phyloP scores from a whole-genome alignment of 2,888 invertebrate species.

The Metalampra italica region DNA sequence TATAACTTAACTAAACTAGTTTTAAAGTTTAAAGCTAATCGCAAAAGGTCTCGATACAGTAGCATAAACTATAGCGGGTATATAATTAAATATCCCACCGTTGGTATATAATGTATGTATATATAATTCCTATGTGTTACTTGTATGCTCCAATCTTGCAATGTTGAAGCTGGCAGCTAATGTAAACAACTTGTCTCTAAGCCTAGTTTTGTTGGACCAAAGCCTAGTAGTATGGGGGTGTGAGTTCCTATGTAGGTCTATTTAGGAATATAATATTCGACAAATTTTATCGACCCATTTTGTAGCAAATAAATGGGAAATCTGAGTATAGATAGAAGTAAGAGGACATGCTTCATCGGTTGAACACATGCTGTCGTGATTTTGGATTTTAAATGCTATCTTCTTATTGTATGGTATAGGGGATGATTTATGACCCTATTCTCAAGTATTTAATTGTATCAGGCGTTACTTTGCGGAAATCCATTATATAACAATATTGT shows the following conservation, averaged over 20 bases:
- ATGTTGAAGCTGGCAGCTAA: constrained; percentile 36
- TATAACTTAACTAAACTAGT: no score
- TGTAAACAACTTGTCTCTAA: constrained; percentile 13
- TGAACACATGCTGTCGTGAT: no score
- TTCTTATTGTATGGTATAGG: no score
- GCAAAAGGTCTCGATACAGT: constrained; percentile 47
- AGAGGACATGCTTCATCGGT: no score
- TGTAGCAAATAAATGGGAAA: neutral
- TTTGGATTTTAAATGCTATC: no score
- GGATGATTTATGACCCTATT: no score
- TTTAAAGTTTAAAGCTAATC: constrained; percentile 9
- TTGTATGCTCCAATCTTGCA: constrained; percentile 25
- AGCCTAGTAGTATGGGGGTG: neutral
- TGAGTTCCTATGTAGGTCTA: neutral
- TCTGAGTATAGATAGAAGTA: no score
- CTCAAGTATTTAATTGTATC: no score
- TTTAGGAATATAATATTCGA: neutral
- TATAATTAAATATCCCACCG: constrained; percentile 65
- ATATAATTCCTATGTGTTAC: constrained; percentile 30
- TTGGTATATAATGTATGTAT: constrained; percentile 52
- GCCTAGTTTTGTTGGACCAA: neutral
- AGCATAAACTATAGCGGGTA: constrained; percentile 62
- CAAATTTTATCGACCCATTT: no score
- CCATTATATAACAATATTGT: no score
- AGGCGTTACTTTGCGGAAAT: no score